Percentiles rank a stretch among this genome's conserved stretches.
Evolutionary conservation across 2,797 vertebrate genomes (phyloP).

Genomic region (Myotis daubentonii): DNA sequence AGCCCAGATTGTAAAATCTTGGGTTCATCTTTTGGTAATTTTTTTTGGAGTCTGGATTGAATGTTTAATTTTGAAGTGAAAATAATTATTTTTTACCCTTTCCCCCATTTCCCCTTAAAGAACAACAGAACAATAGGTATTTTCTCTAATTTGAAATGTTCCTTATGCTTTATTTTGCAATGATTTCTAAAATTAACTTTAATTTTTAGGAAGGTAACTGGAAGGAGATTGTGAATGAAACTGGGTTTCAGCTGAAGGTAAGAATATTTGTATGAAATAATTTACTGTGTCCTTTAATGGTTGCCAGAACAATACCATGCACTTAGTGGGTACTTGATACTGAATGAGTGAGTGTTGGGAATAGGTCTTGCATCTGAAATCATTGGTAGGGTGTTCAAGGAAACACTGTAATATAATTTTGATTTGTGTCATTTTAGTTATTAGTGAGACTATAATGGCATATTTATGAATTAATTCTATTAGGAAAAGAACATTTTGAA

Average conservation of each 20-base stretch:
- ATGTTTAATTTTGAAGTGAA: slow-evolving; percentile 59
- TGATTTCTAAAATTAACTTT: slow-evolving; percentile 72
- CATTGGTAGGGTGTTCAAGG: slow-evolving; percentile 27
- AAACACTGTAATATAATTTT: slow-evolving; percentile 29
- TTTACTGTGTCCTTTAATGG: not conserved
- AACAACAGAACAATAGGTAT: not conserved
- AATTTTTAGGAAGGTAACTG: slow-evolving; percentile 93
- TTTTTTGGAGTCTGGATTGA: slow-evolving; percentile 11
- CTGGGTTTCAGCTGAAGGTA: slow-evolving; percentile 97
- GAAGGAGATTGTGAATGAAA: slow-evolving; percentile 95
- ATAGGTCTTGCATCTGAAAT: slow-evolving; percentile 36
- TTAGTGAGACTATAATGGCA: not conserved
- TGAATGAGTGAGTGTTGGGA: slow-evolving; percentile 10
- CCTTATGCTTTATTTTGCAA: slow-evolving; percentile 26
- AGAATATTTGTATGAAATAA: slow-evolving; percentile 49
- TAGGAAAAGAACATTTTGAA: slow-evolving; percentile 29
- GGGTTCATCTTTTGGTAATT: not conserved
- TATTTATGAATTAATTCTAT: slow-evolving; percentile 42
- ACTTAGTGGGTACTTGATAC: not conserved
- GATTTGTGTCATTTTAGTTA: slow-evolving; percentile 47
- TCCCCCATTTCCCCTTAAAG: not conserved
- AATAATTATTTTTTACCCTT: not conserved
- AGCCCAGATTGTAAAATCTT: slow-evolving; percentile 33
- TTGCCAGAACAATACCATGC: not conserved
- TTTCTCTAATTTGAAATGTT: slow-evolving; percentile 46